Conservation (phyloP, 2,113 vertebrate species). For the Oostethus manadensis region DNA sequence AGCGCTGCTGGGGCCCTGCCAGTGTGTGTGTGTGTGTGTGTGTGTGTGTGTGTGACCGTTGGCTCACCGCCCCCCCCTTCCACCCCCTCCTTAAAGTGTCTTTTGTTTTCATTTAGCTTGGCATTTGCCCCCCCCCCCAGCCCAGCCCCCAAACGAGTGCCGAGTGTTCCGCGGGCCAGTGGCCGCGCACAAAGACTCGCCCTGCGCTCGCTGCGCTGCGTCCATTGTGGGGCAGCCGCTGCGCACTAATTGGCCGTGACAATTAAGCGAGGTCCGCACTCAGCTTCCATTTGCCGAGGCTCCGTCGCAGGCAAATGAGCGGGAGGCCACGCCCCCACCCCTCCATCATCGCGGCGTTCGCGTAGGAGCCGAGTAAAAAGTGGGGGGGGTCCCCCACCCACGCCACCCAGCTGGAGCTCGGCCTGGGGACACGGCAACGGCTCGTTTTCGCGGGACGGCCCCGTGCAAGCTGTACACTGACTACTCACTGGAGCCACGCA, state of each 20-base stretch:
- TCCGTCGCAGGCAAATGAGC: no score
- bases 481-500: no score
- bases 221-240: slow-evolving; percentile 86
- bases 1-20: background rate
- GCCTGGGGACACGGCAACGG: no score
- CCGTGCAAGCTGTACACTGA: no score
- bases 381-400: no score
- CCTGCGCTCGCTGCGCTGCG: slow-evolving; percentile 83
- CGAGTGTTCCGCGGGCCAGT: slow-evolving; percentile 93
- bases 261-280: slow-evolving; percentile 74
- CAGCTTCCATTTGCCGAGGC: no score
- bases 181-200: slow-evolving; percentile 87
- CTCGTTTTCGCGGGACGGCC: no score
- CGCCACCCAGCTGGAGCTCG: no score
- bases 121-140: slow-evolving; percentile 67
- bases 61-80: slow-evolving; percentile 31
- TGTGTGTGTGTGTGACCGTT: slow-evolving; percentile 65
- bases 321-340: no score
- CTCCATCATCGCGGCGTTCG: no score
- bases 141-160: slow-evolving; percentile 86
- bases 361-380: no score
- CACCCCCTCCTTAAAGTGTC: slow-evolving; percentile 61
- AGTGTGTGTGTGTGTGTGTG: slow-evolving; percentile 35
- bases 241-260: slow-evolving; percentile 95
- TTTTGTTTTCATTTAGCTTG: slow-evolving; percentile 81